These are phyloP conservation scores for Portunus trituberculatus DNA, from an alignment of 1,140 invertebrate genomes.

Conservation along the genomic window DNA sequence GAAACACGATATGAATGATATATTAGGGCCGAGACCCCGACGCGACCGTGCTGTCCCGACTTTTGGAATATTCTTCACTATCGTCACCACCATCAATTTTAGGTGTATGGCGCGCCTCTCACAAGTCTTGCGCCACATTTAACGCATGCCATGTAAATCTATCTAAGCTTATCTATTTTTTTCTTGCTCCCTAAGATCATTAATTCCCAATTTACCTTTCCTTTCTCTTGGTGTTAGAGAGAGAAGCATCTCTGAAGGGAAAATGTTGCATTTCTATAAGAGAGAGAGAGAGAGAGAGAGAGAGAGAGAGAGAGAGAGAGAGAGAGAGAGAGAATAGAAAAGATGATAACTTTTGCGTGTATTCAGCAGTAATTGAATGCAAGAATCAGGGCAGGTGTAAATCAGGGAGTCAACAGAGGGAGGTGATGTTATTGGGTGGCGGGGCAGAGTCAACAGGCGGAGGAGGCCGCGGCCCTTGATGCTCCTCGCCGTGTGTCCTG, in stretches of 20 bases:
- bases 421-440: conserved; percentile 57
- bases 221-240: not conserved
- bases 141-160: conserved; percentile 54
- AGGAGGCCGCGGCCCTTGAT: conserved; percentile 55
- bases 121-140: conserved; percentile 64
- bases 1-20: conserved; percentile 76
- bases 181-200: conserved; percentile 42
- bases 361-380: conserved; percentile 66
- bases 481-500: conserved; percentile 58
- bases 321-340: not conserved
- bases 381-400: conserved; percentile 69
- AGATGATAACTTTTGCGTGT: conserved; percentile 45
- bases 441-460: conserved; percentile 61
- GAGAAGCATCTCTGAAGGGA: not conserved
- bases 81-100: conserved; percentile 74
- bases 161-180: conserved; percentile 50
- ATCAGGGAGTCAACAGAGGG: conserved; percentile 65
- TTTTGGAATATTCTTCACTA: conserved; percentile 71
- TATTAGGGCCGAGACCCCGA: conserved; percentile 71
- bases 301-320: conserved; percentile 21
- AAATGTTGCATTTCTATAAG: not conserved
- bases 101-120: conserved; percentile 68
- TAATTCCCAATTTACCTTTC: conserved; percentile 33
- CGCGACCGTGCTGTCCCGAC: conserved; percentile 60
- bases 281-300: not conserved